Evolutionary conservation across 2,113 vertebrate genomes (phyloP), one percentile per base, ranked within the genome.

Genomic region (Sceloporus tristichus): DNA sequence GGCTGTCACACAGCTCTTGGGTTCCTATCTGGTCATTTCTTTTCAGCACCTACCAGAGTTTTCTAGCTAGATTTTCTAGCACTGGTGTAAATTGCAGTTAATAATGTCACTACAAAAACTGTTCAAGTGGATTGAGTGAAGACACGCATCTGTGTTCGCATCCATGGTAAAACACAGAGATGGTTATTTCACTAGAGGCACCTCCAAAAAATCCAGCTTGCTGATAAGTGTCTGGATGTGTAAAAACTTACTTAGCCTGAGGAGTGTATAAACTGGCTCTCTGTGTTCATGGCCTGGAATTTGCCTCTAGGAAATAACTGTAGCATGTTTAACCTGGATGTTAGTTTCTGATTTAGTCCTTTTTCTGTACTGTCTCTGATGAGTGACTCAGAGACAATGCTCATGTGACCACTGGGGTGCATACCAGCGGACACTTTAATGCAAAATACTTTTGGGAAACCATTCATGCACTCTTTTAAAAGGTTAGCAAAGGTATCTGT

Each of bases 401-500:
- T 0, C 1, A n/a, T 0, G 0, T 53, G 42, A 71, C 38, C 74
- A 79, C 10, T 89, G 19, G 27, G 84, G 80, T 78, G 5, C 23
- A 9, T 83, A 29, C n/a, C 25, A 81, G 18, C 42, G 53, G 56
- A 6, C 16, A 21, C 7, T 14, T 77, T 74, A 79, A 62, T 7
- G 75, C 25, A 54, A 42, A 86, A 81, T 66, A 84, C 76, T 84
- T 42, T 90, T 56, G 34, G 85, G 82, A 90, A 40, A 38, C 79
- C 0, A 0, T 85, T 82, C 59, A 85, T 91, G 87, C 85, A 62
- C 74, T 92, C 91, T 62, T 84, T 85, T 7, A 13, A 3, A 65
- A 75, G 89, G 25, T 54, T 48, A 80, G 83, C 4, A 92, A 70
- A 77, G 23, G 62, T 84, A 81, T 62, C 38, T 0, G 0, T 10